Evolutionary conservation across 1,140 invertebrate species (phyloP), one percentile per base, ranked within the genome.

Genomic region (Pissodes strobi): DNA sequence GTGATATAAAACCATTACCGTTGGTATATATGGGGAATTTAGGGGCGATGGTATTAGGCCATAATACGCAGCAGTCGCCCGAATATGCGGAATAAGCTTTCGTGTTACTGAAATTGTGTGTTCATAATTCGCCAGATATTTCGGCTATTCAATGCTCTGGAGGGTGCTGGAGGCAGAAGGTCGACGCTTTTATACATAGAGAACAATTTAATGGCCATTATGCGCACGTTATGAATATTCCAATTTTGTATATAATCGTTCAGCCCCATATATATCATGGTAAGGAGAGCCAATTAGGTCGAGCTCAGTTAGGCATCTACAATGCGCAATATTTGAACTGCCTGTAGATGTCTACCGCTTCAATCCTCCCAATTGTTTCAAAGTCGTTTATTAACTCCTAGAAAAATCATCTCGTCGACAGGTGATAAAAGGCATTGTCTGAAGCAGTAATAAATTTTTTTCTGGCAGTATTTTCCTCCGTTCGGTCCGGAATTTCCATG

Each of bases 1-100:
- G 45, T 59, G 57, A 23, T 37, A 49, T 59, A 49, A 48, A 49
- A 59, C 57, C 43, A 49, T 59, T 59, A 59, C 43, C 15, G 38
- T n/a, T 34, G 57, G 13, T 48, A 59, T n/a, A n/a, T 48, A 59
- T 59, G 57, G 57, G 23, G 27, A 59, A 59, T 59, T 59, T 59
- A 48, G 45, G n/a, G n/a, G 41, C 43, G 45, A 59, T 38, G 57
- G 43, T 48, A 59, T 59, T 57, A 23, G 38, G 38, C 55, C 22
- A 57, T 57, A 57, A 59, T 59, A 49, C 57, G 43, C 57, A 59
- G 57, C 57, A 21, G 25, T 48, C 21, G 45, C 43, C 27, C 22
- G 25, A 49, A 48, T 57, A 39, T 57, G 55, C 55, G 39, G 55
- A 57, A 57, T 57, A 57, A 57, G 55, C 55, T 25, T 52, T 39